Evolutionary conservation across 2,797 vertebrate species (phyloP).

Genomic region (Sebastes trivittatus): DNA sequence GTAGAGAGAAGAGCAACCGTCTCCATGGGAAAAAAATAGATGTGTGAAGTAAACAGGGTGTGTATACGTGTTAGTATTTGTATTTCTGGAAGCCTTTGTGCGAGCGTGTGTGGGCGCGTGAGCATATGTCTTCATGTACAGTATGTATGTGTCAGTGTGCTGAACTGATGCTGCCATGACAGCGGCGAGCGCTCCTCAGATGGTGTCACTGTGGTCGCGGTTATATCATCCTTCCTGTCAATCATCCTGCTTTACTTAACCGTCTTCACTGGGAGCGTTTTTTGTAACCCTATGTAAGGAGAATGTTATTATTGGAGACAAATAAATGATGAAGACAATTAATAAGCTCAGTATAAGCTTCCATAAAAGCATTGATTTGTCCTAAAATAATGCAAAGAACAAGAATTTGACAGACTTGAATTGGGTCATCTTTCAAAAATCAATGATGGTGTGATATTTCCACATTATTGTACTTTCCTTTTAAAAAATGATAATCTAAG

Average conservation of each 20-base stretch:
- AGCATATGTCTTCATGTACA: background rate
- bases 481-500: background rate
- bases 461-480: background rate
- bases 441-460: background rate
- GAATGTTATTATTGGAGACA: background rate
- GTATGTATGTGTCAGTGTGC: background rate
- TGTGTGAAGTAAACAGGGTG: background rate
- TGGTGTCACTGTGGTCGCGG: background rate
- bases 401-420: background rate
- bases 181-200: background rate
- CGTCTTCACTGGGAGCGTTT: background rate
- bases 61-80: background rate
- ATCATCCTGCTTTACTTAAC: background rate
- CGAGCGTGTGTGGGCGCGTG: background rate
- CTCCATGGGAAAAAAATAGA: background rate
- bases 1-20: background rate
- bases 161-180: background rate
- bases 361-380: background rate
- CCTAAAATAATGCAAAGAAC: background rate
- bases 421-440: background rate
- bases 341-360: background rate
- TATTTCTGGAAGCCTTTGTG: background rate
- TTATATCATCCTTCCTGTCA: conserved; percentile 11
- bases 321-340: background rate
- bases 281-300: background rate